Evolutionary conservation across 2,888 invertebrate species (phyloP).

Genomic region (Lacanobia wlatinum): DNA sequence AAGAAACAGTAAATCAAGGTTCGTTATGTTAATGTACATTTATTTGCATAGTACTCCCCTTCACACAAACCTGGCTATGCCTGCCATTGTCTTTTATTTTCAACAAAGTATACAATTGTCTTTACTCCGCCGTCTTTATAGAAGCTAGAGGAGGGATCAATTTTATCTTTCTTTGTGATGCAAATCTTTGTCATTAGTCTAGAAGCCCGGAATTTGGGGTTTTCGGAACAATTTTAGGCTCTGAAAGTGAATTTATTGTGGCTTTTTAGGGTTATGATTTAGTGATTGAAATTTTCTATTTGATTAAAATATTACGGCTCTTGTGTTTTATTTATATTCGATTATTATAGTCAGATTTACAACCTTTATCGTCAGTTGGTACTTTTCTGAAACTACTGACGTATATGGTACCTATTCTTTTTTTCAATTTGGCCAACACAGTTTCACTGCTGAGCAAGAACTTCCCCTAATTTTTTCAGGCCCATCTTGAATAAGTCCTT

Average conservation of each 20-base stretch:
- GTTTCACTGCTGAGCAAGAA: no score
- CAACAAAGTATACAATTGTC: slow-evolving; percentile 53
- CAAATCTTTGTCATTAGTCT: slow-evolving; percentile 56
- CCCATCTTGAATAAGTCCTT: no score
- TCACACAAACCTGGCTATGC: slow-evolving; percentile 48
- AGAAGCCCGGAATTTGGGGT: slow-evolving; percentile 40
- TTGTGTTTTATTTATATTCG: no score
- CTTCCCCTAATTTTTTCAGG: no score
- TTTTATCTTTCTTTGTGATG: slow-evolving; percentile 59
- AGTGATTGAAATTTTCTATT: background rate
- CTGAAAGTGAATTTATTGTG: slow-evolving; percentile 18
- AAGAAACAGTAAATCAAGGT: slow-evolving; percentile 51
- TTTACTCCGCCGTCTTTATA: slow-evolving; percentile 37
- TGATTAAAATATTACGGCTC: background rate
- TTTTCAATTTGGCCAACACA: no score
- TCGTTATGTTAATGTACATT: slow-evolving; percentile 56
- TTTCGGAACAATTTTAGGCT: slow-evolving; percentile 30
- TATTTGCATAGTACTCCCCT: slow-evolving; percentile 56
- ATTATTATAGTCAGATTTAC: no score
- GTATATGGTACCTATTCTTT: no score
- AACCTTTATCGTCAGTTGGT: no score
- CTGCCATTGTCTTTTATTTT: slow-evolving; percentile 50
- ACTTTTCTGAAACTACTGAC: no score
- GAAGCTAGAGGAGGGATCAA: slow-evolving; percentile 49
- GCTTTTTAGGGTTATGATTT: slow-evolving; percentile 27